phyloP scores from a whole-genome alignment of 2,797 vertebrate genomes.

The Aulostomus chinensis region DNA sequence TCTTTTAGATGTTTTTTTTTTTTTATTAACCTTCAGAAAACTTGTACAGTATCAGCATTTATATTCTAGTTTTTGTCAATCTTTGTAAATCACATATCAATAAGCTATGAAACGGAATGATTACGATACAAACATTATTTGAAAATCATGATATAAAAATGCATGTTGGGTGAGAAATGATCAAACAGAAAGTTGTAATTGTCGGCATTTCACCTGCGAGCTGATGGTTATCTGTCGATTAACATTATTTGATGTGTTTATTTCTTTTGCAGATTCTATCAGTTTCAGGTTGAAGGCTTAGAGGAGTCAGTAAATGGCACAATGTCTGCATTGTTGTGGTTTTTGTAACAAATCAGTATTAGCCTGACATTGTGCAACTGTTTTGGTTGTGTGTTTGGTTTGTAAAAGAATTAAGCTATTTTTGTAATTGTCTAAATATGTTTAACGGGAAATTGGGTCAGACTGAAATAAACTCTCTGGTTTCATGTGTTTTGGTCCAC shows the following conservation, averaged over 20 bases:
- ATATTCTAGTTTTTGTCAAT: background rate
- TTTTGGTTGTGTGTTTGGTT: slow-evolving; percentile 74
- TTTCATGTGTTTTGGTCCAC: slow-evolving; percentile 38
- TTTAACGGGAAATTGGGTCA: slow-evolving; percentile 67
- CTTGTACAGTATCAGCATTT: slow-evolving; percentile 4
- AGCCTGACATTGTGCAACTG: slow-evolving; percentile 61
- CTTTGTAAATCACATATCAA: slow-evolving; percentile 14
- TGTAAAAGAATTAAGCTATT: slow-evolving; percentile 80
- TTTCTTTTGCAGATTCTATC: slow-evolving; percentile 72
- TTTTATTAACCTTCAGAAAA: slow-evolving; percentile 5
- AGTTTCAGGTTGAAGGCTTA: slow-evolving; percentile 42
- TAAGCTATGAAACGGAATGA: slow-evolving; percentile 9
- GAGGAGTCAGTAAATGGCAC: slow-evolving; percentile 21
- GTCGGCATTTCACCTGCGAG: slow-evolving; percentile 45
- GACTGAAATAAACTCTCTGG: slow-evolving; percentile 63
- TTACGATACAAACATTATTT: slow-evolving; percentile 10
- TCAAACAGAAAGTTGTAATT: too few relatives aligned
- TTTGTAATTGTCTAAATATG: slow-evolving; percentile 77
- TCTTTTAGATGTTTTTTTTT: too few relatives aligned
- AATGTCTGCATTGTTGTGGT: slow-evolving; percentile 50
- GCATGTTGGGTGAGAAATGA: slow-evolving; percentile 7
- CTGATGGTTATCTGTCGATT: slow-evolving; percentile 64
- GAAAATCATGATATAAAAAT: too few relatives aligned
- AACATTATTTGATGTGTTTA: slow-evolving; percentile 56
- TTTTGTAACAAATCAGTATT: slow-evolving; percentile 63